Base-by-base conservation (phyloP, 2,888 invertebrate species). In the Schrankia costaestrigalis region DNA sequence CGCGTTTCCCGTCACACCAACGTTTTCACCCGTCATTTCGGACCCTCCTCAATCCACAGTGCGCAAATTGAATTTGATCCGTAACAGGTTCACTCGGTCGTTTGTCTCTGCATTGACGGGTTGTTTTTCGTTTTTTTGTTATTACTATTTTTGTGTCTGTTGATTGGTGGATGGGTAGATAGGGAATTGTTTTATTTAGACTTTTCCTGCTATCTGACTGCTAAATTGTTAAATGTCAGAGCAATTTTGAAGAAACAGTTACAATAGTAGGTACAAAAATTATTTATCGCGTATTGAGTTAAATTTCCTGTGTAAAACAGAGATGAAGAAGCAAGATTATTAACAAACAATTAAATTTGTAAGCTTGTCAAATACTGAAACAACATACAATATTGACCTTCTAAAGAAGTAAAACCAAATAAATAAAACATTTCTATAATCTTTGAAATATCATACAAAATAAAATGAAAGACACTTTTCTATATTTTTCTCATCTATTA, bases 21-120 rank as follows among this genome's bases (percentile, higher is more conserved):
- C 62, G 44, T 58, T 66, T 54, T 63, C 70, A 68, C 71, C 69
- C 72, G 74, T 80, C 79, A 78, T 76, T 77, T 78, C 66, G 65
- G 68, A 81, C 84, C 83, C 79, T 81, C 78, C 75, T 83, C 84
- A 82, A 79, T 80, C 71, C 71, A 67, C 82, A 71, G 76, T 75
- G 76, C 71, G 67, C 78, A 84, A 85, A 86, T 86, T 86, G 82
- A 85, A 85, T 85, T 85, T 81, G 80, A 85, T 81, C 79, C 73
- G 76, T 71, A 78, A 77, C 74, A 71, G 61, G 75, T 73, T 74
- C 73, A 69, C 72, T 67, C 65, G 69, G 64, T 69, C 78, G 79
- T 80, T 79, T 78, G 80, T 79, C 67, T 72, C 68, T 65, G 53
- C 61, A 71, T 76, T 74, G 78, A 78, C 69, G 73, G 71, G 63